Base-by-base conservation (phyloP, 2,797 vertebrate genomes). In the Typhlichthys eigenmanni region DNA sequence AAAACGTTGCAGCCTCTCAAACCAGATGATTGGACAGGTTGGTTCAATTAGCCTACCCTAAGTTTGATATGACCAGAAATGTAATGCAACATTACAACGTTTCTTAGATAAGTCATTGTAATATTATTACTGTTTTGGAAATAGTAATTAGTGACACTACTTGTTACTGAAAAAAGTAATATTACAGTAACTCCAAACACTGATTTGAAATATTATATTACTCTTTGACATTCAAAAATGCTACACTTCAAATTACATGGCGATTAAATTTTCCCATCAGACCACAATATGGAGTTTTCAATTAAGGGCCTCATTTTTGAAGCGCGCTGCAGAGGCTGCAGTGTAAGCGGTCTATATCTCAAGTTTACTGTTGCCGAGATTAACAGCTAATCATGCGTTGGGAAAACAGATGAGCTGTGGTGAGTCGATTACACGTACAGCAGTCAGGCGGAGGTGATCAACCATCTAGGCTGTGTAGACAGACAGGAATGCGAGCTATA, bases 371-470 rank as follows among this genome's bases (percentile, higher is more conserved):
- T 90, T 91, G 90, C 93, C 86, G 87, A 85, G 85, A 87, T 85
- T 85, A 79, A 87, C 89, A 90, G 85, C 88, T 94, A 94, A 94
- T 94, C 94, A 94, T 94, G 92, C 92, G 92, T 91, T 93, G 91
- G 92, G 90, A 92, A 91, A 85, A 91, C 91, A 93, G 92, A 94
- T 92, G 92, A 93, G 94, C 94, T 90, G 89, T 87, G 79, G 83
- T 90, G 92, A 91, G 85, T 91, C 93, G 86, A 88, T 90, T 91
- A 88, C 86, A 91, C 87, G 87, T 83, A 71, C 87, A 91, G 83
- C 87, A 92, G 92, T 94, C 93, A 93, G 89, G 88, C 84, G 60
- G 76, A 63, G 62, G 70, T 75, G 58, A 65, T 67, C 64, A 43
- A 43, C 38, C 38, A 43, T 10, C 9, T 43, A 43, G 1, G 38